These are phyloP conservation scores for Xestia ashworthii DNA, from an alignment of 2,888 invertebrate species.

Conservation along the genomic window DNA sequence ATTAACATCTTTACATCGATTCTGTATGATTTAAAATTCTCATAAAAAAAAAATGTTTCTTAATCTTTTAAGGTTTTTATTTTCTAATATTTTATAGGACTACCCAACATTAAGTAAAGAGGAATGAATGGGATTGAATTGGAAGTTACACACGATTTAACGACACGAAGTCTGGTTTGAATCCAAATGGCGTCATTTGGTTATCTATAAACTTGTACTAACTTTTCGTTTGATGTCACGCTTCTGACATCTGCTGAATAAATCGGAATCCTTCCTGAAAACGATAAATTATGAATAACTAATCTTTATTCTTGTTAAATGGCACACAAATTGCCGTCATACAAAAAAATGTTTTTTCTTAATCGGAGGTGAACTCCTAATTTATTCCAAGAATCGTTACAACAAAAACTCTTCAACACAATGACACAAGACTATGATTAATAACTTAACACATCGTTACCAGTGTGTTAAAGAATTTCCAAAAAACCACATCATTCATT, in stretches of 20 bases:
- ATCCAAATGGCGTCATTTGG: slow-evolving; percentile 55
- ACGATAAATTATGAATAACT: background rate
- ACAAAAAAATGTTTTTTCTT: background rate
- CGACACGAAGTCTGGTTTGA: slow-evolving; percentile 57
- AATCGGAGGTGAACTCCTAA: background rate
- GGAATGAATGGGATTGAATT: slow-evolving; percentile 33
- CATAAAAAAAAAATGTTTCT: background rate
- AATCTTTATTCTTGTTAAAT: background rate
- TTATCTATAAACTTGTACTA: slow-evolving; percentile 39
- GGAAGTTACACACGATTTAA: slow-evolving; percentile 43
- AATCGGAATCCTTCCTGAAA: background rate
- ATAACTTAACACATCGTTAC: slow-evolving; percentile 55
- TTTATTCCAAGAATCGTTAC: background rate
- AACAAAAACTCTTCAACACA: slow-evolving; percentile 42
- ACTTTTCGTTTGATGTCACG: slow-evolving; percentile 30
- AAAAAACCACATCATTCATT: slow-evolving; percentile 45
- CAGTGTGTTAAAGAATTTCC: slow-evolving; percentile 39
- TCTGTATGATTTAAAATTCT: background rate
- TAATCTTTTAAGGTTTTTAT: background rate
- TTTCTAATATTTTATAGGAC: background rate
- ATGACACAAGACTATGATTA: slow-evolving; percentile 60
- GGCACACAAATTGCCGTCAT: too few relatives aligned
- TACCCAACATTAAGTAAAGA: background rate
- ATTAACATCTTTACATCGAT: too few relatives aligned
- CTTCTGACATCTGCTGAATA: slow-evolving; percentile 1